Evolutionary conservation across 2,888 invertebrate genomes (phyloP).

Genomic region (Caenorhabditis panamensis): DNA sequence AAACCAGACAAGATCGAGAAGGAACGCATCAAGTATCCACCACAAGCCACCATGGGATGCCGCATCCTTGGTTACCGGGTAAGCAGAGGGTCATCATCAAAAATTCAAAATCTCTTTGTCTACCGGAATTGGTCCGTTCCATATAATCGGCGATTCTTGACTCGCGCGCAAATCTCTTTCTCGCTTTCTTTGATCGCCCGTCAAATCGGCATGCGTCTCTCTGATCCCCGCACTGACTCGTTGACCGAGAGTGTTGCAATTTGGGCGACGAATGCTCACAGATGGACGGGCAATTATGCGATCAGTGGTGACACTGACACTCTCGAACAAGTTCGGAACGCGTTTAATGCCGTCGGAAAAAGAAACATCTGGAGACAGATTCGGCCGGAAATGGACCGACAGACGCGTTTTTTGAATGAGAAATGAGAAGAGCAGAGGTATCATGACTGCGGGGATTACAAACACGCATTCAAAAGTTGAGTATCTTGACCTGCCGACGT

Average conservation of each 20-base stretch:
- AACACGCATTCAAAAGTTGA: constrained; percentile 1
- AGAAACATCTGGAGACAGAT: constrained; percentile 52
- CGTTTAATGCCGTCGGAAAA: constrained; percentile 9
- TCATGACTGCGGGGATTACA: neutral
- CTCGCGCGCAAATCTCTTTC: constrained; percentile 36
- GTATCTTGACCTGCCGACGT: constrained; percentile 12
- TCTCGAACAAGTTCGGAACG: constrained; percentile 47
- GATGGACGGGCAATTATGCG: constrained; percentile 56
- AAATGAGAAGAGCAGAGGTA: constrained; percentile 8
- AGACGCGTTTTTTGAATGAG: constrained; percentile 45
- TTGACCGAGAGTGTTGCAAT: constrained; percentile 47
- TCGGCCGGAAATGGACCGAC: neutral
- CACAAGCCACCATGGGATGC: constrained; percentile 74
- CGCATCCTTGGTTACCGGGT: constrained; percentile 79
- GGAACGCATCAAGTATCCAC: constrained; percentile 75
- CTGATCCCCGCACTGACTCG: constrained; percentile 2
- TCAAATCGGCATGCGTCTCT: constrained; percentile 8
- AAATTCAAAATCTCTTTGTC: constrained; percentile 56
- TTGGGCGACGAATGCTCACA: constrained; percentile 53
- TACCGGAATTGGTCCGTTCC: constrained; percentile 34
- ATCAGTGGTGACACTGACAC: constrained; percentile 56
- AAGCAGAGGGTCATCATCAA: constrained; percentile 32
- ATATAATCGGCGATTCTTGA: constrained; percentile 53
- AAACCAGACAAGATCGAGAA: constrained; percentile 70
- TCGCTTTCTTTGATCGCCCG: constrained; percentile 12